Conservation (phyloP, 1,140 invertebrate genomes). For the Magallana gigas region DNA sequence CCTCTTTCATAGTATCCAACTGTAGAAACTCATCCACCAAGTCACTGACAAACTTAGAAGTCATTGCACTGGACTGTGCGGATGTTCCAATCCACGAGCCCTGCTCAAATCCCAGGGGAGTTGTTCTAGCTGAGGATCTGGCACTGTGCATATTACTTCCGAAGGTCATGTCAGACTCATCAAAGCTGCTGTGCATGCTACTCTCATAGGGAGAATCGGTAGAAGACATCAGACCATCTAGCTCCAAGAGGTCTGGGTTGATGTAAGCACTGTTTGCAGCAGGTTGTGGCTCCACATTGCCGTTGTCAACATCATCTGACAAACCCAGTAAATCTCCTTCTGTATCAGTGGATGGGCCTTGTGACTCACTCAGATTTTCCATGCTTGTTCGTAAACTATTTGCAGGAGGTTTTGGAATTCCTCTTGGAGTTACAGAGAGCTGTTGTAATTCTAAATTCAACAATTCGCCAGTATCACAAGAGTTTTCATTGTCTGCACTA, state of each 20-base stretch:
- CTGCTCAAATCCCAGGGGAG: conserved; percentile 67
- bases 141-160: conserved; percentile 61
- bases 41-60: conserved; percentile 66
- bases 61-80: conserved; percentile 60
- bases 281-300: conserved; percentile 20
- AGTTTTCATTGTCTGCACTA: conserved; percentile 42
- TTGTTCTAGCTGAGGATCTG: conserved; percentile 68
- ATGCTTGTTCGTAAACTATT: conserved; percentile 62
- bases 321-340: conserved; percentile 69
- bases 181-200: conserved; percentile 54
- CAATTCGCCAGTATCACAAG: conserved; percentile 49
- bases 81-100: conserved; percentile 55
- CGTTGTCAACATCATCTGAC: conserved; percentile 45
- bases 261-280: conserved; percentile 41
- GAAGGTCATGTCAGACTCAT: conserved; percentile 53
- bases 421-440: conserved; percentile 54
- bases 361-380: conserved; percentile 54
- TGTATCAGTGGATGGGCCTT: conserved; percentile 29
- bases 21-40: conserved; percentile 73
- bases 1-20: conserved; percentile 62
- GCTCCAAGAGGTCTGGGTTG: conserved; percentile 68
- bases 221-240: conserved; percentile 62
- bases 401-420: conserved; percentile 57
- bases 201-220: conserved; percentile 44
- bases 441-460: conserved; percentile 37